Percentiles rank a stretch among this genome's conserved stretches.
These are phyloP conservation scores for Nerophis lumbriciformis DNA, from an alignment of 2,113 vertebrate genomes.

Conservation along the genomic window DNA sequence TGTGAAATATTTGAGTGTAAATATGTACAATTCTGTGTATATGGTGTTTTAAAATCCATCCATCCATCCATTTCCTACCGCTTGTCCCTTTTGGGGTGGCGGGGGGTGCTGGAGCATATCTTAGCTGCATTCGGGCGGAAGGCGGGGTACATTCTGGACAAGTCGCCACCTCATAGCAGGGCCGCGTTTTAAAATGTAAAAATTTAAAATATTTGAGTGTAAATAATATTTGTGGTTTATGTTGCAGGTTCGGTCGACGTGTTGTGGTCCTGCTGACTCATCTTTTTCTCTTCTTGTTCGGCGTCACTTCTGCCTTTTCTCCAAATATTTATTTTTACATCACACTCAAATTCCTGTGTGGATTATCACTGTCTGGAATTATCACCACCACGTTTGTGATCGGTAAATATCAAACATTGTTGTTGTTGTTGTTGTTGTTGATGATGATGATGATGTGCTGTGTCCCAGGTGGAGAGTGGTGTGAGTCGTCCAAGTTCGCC, in stretches of 20 bases:
- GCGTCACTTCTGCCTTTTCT: constrained; percentile 71
- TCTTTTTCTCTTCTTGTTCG: constrained; percentile 63
- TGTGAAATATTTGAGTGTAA: too few species aligned
- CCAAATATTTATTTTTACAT: constrained; percentile 79
- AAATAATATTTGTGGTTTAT: constrained; percentile 1
- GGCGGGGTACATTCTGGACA: too few species aligned
- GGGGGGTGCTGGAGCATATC: too few species aligned
- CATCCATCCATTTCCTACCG: too few species aligned
- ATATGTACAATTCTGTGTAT: too few species aligned
- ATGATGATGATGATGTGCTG: neutral
- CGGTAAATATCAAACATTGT: constrained; percentile 49
- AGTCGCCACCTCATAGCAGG: too few species aligned
- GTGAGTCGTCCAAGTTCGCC: constrained; percentile 72
- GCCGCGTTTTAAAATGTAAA: too few species aligned
- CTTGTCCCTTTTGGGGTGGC: too few species aligned
- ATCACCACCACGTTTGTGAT: constrained; percentile 66
- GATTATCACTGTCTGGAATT: constrained; percentile 66
- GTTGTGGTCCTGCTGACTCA: constrained; percentile 70
- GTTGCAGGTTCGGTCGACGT: constrained; percentile 79
- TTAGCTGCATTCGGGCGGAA: too few species aligned
- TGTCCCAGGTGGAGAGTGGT: constrained; percentile 82
- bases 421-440: too few species aligned
- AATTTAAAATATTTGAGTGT: too few species aligned
- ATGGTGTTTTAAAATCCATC: too few species aligned
- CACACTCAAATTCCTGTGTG: constrained; percentile 72